Base-by-base conservation (phyloP, 2,797 vertebrate species). In the Fratercula arctica region DNA sequence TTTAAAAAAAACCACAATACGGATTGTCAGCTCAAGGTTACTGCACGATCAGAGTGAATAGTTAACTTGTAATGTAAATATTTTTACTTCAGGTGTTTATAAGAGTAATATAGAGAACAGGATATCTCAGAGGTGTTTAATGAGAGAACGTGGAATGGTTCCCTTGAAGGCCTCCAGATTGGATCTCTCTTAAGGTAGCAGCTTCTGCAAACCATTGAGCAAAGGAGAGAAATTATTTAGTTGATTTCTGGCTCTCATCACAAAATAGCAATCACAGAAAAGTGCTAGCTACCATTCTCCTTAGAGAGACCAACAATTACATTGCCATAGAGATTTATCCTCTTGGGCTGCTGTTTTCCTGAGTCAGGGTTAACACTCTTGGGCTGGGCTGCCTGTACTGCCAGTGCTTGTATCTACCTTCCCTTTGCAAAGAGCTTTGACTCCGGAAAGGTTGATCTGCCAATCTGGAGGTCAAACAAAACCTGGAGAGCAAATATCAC, bases 41-140 rank as follows among this genome's bases (percentile, higher is more conserved):
- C 78, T 59, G 50, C 73, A 96, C 84, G 95, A 85, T 95, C 88
- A 48, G 54, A 86, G 68, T 85, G 89, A 83, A 85, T 54, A 66
- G 73, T 80, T 92, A 91, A 95, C 68, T 92, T 60, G 61, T 51
- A 93, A 81, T 94, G 87, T 91, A 96, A 96, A 96, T 96, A 94
- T 94, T 96, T 97, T 96, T 92, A 61, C 89, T 56, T 95, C 72
- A 95, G 86, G 72, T 95, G 81, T 95, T 97, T 95, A 76, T 94
- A 90, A 81, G 94, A 91, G 82, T 89, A 81, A 57, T 84, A 29
- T 37, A 68, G 81, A 50, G 95, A 96, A 78, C 91, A 90, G 90
- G 88, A 83, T 96, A 83, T 92, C 68, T 92, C 41, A 39, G 72
- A 79, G 35, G 37, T 94, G 68, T 90, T 91, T 87, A 94, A 89